Conservation (phyloP, 2,888 invertebrate species). For the Campoplex capitator region DNA sequence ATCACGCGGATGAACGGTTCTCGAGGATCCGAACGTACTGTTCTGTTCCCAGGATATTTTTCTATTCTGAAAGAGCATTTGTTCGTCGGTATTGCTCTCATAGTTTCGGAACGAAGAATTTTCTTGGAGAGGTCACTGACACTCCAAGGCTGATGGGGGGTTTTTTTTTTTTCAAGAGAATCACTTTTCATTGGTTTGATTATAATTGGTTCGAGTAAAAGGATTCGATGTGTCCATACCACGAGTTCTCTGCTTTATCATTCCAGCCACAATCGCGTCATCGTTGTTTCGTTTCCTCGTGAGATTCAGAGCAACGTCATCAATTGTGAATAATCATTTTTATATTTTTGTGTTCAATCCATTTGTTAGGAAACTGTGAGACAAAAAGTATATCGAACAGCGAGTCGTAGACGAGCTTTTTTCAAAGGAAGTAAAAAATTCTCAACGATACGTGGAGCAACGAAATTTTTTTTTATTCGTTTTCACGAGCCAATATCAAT, state of each 20-base stretch:
- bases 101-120: constrained; percentile 45
- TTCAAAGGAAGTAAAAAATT: too few species aligned
- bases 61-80: constrained; percentile 17
- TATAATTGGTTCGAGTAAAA: constrained; percentile 11
- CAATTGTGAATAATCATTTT: neutral
- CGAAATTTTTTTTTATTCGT: too few species aligned
- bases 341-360: too few species aligned
- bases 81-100: constrained; percentile 39
- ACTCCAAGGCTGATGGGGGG: constrained; percentile 8
- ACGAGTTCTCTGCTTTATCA: neutral
- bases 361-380: too few species aligned
- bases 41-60: neutral
- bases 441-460: too few species aligned
- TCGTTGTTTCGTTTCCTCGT: neutral
- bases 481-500: too few species aligned
- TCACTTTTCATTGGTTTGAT: constrained; percentile 4
- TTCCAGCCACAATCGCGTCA: neutral
- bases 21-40: neutral
- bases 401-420: too few species aligned
- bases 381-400: too few species aligned
- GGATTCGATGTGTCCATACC: constrained; percentile 26
- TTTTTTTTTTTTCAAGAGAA: neutral
- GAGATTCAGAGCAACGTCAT: neutral
- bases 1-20: constrained; percentile 12
- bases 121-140: constrained; percentile 65